A percentile compares a stretch with the other conserved stretches of the same genome.
Conservation (phyloP, 2,797 vertebrate genomes). For the Bovichtus diacanthus region DNA sequence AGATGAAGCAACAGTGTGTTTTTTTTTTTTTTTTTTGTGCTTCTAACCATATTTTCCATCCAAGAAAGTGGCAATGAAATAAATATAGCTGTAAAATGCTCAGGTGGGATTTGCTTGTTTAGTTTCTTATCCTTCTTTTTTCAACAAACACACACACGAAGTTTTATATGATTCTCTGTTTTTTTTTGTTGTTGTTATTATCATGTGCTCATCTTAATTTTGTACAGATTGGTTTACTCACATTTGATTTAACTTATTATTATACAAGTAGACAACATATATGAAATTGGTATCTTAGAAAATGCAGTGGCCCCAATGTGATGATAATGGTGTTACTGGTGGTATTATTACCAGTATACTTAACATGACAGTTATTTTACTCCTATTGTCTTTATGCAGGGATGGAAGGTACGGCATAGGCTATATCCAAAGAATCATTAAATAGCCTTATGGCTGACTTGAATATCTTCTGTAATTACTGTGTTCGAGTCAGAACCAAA, state of each 20-base stretch:
- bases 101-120: not conserved
- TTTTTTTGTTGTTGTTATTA: not conserved
- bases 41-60: not conserved
- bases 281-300: not conserved
- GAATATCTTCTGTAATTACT: constrained; percentile 27
- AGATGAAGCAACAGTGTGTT: not conserved
- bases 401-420: not conserved
- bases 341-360: not conserved
- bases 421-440: not conserved
- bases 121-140: not conserved
- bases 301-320: no score
- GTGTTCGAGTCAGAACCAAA: constrained; percentile 19
- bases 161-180: not conserved
- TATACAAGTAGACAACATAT: not conserved
- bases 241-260: not conserved
- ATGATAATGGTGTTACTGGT: not conserved
- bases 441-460: constrained; percentile 15
- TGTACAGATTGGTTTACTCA: not conserved
- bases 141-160: no score
- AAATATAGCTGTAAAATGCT: not conserved
- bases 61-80: not conserved
- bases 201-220: not conserved
- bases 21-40: not conserved
- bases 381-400: not conserved
- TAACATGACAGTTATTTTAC: not conserved